Evolutionary conservation across 2,797 vertebrate genomes (phyloP).

Genomic region (Megalops cyprinoides): DNA sequence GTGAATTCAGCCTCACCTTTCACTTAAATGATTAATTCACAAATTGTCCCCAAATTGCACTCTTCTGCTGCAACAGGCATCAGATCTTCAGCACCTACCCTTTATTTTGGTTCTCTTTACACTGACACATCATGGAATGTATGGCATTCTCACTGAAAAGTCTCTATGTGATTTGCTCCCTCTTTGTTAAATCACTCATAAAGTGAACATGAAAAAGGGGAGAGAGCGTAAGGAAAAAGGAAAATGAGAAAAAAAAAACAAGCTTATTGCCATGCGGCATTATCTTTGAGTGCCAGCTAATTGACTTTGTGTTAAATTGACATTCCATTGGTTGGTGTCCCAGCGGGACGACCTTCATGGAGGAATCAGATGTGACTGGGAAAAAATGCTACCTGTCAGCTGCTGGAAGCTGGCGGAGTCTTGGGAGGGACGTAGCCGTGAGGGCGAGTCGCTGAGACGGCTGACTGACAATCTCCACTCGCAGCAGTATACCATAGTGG

Average conservation of each 20-base stretch:
- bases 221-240: slow-evolving; percentile 43
- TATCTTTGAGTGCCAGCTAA: slow-evolving; percentile 53
- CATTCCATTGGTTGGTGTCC: slow-evolving; percentile 53
- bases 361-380: slow-evolving; percentile 12
- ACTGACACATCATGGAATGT: neutral
- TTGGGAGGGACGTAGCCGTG: neutral
- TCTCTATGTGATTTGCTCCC: neutral
- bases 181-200: slow-evolving; percentile 55
- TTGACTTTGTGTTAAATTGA: slow-evolving; percentile 62
- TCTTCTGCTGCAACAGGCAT: neutral
- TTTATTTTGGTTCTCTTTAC: neutral
- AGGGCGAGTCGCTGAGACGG: slow-evolving; percentile 14
- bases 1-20: neutral
- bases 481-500: too few relatives aligned
- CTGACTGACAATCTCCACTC: neutral
- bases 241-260: slow-evolving; percentile 48
- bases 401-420: neutral
- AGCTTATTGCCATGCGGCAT: slow-evolving; percentile 35
- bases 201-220: slow-evolving; percentile 54
- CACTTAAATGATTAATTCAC: neutral
- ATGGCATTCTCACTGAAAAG: slow-evolving; percentile 15
- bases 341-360: slow-evolving; percentile 62
- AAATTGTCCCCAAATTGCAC: neutral
- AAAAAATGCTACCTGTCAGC: slow-evolving; percentile 26
- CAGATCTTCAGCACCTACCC: neutral